Base-by-base conservation (phyloP, 1,140 invertebrate genomes). In the Drosophila pectinifera region DNA sequence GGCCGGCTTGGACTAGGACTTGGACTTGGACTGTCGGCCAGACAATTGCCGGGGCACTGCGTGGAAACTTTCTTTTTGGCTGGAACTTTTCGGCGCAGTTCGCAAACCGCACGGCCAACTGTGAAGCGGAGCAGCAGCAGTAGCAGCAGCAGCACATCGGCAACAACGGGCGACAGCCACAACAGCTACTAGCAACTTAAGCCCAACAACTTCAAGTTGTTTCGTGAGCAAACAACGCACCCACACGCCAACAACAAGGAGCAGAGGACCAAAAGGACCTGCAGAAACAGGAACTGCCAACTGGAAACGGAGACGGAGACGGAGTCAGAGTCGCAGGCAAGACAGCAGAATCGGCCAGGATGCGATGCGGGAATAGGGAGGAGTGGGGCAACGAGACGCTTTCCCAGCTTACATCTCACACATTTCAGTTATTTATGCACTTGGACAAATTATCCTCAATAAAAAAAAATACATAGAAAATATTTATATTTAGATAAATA, bases 131-230 rank as follows among this genome's bases (percentile, higher is more conserved):
- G 53, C 62, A 68, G n/a, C 63, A 43, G n/a, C 48, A 61, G 20
- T 39, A 59, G n/a, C 8, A 26, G 26, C 64, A 73, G 45, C 20
- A 58, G 26, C 45, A 61, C 41, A 43, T 13, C 49, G 49, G 22
- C 57, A 68, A 49, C 53, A 73, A 46, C 51, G 63, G 57, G 72
- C 59, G 78, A 78, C 81, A 81, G 77, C 80, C 80, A 73, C 81
- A 84, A 80, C 80, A 84, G 78, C 74, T 78, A 86, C 82, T 82
- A 81, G 82, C 78, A 86, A 86, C 79, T 89, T 77, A 64, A 83
- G 83, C 79, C 78, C 56, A 83, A 77, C 83, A 88, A 88, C 80
- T 89, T 77, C 31, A 84, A 89, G 80, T 88, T 88, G 79, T 88
- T 88, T 72, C 72, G 59, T 76, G 76, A 86, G 80, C 83, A 75